Conservation (phyloP, 2,888 invertebrate species). For the Octonoba sinensis region DNA sequence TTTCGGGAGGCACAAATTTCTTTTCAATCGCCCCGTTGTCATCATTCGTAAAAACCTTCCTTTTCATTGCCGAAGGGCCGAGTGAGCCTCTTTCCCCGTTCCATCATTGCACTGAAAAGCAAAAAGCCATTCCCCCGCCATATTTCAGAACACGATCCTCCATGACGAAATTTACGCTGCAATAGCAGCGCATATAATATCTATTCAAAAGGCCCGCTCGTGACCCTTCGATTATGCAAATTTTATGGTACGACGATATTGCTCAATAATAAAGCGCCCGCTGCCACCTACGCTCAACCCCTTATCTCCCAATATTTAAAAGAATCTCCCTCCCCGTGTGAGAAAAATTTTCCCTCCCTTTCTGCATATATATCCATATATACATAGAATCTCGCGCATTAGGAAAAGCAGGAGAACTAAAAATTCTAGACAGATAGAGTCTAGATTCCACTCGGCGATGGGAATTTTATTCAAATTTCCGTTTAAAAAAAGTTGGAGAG, state of each 20-base stretch:
- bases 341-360: slow-evolving; percentile 34
- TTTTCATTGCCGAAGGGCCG: not conserved
- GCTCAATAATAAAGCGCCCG: slow-evolving; percentile 53
- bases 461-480: slow-evolving; percentile 59
- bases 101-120: too few species aligned
- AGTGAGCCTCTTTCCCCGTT: too few species aligned
- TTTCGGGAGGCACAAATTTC: too few species aligned
- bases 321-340: slow-evolving; percentile 39
- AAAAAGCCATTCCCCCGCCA: not conserved
- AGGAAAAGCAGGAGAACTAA: slow-evolving; percentile 22
- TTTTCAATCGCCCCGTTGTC: too few species aligned
- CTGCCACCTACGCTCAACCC: slow-evolving; percentile 3
- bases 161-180: slow-evolving; percentile 3
- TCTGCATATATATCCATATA: slow-evolving; percentile 57
- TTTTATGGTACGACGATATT: slow-evolving; percentile 56
- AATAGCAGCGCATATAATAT: slow-evolving; percentile 19
- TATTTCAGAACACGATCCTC: slow-evolving; percentile 6
- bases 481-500: slow-evolving; percentile 6
- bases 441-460: slow-evolving; percentile 31
- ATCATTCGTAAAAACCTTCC: not conserved
- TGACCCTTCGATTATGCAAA: slow-evolving; percentile 57
- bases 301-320: slow-evolving; percentile 51
- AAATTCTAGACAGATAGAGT: slow-evolving; percentile 26
- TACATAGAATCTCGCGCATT: slow-evolving; percentile 34
- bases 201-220: slow-evolving; percentile 36